These are phyloP conservation scores for Alitta virens DNA, from an alignment of 2,888 invertebrate species.

Conservation along the genomic window DNA sequence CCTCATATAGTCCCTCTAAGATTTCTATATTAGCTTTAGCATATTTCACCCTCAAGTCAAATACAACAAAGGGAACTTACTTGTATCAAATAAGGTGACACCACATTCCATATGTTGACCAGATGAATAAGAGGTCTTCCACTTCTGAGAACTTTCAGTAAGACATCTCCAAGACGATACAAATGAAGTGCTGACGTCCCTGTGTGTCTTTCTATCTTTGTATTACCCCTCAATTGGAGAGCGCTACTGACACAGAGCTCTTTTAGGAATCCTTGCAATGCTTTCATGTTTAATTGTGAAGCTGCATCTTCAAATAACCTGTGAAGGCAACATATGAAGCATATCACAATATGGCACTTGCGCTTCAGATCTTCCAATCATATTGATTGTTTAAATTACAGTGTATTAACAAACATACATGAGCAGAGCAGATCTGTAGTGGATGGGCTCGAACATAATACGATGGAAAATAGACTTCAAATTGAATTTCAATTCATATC, in stretches of 20 bases:
- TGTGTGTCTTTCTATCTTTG: slow-evolving; percentile 14
- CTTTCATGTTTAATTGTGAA: slow-evolving; percentile 78
- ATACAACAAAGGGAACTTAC: slow-evolving; percentile 59
- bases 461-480: too few relatives aligned
- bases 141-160: slow-evolving; percentile 80
- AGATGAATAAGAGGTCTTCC: slow-evolving; percentile 86
- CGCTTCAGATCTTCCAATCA: too few relatives aligned
- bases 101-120: slow-evolving; percentile 87
- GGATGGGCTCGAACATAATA: too few relatives aligned
- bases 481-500: too few relatives aligned
- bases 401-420: too few relatives aligned
- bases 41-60: too few relatives aligned
- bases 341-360: neutral
- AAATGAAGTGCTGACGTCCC: slow-evolving; percentile 62
- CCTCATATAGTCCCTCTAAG: too few relatives aligned
- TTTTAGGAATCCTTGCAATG: slow-evolving; percentile 77
- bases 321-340: neutral
- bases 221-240: slow-evolving; percentile 64
- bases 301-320: slow-evolving; percentile 86
- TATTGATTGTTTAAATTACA: too few relatives aligned
- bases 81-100: slow-evolving; percentile 92
- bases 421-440: too few relatives aligned
- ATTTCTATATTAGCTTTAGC: too few relatives aligned
- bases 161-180: slow-evolving; percentile 83
- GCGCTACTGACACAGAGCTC: slow-evolving; percentile 84